phyloP scores from a whole-genome alignment of 2,888 invertebrate species.

The Thecocarcelia acutangulata region DNA sequence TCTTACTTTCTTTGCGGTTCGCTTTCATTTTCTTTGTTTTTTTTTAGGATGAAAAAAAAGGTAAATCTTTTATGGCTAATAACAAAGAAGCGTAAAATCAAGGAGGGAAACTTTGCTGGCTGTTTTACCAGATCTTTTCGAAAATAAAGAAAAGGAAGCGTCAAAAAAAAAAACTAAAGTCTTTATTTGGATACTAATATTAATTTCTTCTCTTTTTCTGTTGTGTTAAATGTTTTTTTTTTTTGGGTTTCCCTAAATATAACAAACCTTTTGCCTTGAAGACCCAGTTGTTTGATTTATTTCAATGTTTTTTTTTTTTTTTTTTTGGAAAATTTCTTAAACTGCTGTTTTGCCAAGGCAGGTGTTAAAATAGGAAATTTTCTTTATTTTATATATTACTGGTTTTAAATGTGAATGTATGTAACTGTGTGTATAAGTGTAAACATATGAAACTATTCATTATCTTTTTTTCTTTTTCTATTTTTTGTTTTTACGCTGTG shows the following conservation, averaged over 20 bases:
- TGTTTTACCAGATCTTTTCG: background rate
- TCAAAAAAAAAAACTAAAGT: conserved; percentile 5
- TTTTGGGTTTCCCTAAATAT: background rate
- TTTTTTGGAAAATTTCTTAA: conserved; percentile 66
- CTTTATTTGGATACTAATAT: conserved; percentile 7
- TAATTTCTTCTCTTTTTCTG: background rate
- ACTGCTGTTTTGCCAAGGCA: conserved; percentile 64
- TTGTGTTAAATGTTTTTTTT: background rate
- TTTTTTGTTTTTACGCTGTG: conserved; percentile 35
- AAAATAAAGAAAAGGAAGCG: conserved; percentile 16
- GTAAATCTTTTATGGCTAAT: conserved; percentile 48
- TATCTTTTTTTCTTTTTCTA: conserved; percentile 64
- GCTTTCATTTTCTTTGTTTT: background rate
- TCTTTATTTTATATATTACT: conserved; percentile 44
- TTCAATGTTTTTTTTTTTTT: too few species aligned
- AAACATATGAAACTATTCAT: too few species aligned
- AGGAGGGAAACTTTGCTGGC: conserved; percentile 56
- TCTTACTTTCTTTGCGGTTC: conserved; percentile 8
- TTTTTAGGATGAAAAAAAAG: conserved; percentile 53
- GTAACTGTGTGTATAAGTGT: too few species aligned
- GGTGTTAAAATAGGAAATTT: conserved; percentile 73
- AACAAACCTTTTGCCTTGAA: conserved; percentile 41
- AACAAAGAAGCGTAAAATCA: conserved; percentile 59
- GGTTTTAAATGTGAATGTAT: background rate
- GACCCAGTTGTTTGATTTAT: conserved; percentile 19